Conservation (phyloP, 2,888 invertebrate species). For the Zelleria hepariella region DNA sequence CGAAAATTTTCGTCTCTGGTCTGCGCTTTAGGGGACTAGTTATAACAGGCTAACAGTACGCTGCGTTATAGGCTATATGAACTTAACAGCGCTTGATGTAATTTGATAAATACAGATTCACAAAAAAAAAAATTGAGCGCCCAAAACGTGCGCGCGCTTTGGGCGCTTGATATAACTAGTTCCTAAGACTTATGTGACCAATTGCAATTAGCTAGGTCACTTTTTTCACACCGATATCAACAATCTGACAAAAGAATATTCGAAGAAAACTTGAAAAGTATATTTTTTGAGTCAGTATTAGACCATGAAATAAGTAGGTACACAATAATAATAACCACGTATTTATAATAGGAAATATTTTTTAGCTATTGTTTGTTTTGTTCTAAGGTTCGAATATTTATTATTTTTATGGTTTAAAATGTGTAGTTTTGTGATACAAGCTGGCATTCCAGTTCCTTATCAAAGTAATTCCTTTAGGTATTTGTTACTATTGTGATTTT, state of each 20-base stretch:
- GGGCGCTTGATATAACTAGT: no score
- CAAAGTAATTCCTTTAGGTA: neutral
- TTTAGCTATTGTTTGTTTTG: neutral
- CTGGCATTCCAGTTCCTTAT: slow-evolving; percentile 3
- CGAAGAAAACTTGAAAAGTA: neutral
- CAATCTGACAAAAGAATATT: neutral
- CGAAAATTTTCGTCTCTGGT: no score
- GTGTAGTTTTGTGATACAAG: neutral
- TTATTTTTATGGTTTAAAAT: neutral
- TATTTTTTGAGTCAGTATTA: slow-evolving; percentile 1
- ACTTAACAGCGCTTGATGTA: no score
- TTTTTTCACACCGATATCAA: no score
- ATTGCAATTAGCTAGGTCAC: no score
- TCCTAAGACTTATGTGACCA: no score
- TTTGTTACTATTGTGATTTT: slow-evolving; percentile 3
- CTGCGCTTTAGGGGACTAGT: no score
- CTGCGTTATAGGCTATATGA: no score
- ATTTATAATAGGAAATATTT: neutral
- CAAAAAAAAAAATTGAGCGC: no score
- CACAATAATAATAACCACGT: neutral
- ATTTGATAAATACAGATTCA: no score
- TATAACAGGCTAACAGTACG: no score
- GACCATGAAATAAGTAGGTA: neutral
- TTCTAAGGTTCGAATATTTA: slow-evolving; percentile 2
- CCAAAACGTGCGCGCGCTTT: no score